phyloP scores from a whole-genome alignment of 2,797 vertebrate genomes.

The Tragelaphus oryx region DNA sequence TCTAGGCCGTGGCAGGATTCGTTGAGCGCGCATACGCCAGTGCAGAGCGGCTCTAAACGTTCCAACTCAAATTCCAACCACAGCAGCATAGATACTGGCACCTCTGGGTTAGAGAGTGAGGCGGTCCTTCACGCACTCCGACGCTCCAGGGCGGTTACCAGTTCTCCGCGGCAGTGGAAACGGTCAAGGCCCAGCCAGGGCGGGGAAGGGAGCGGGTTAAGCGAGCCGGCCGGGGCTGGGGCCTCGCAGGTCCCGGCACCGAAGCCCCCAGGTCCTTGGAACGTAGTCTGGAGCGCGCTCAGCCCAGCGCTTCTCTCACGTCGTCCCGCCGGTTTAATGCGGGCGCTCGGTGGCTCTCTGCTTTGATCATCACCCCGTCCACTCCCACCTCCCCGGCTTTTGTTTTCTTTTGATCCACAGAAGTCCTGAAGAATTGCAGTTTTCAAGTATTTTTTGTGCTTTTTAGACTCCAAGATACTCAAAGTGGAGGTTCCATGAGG shows the following conservation, averaged over 20 bases:
- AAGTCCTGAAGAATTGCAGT: neutral
- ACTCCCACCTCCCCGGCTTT: neutral
- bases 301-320: neutral
- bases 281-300: neutral
- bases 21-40: neutral
- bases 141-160: neutral
- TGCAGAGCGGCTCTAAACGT: neutral
- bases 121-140: neutral
- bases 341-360: neutral
- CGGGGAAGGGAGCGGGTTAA: neutral
- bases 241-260: neutral
- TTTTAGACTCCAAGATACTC: neutral
- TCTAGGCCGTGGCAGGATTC: constrained; percentile 34
- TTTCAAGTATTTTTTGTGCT: neutral
- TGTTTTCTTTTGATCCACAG: neutral
- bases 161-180: neutral
- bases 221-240: neutral
- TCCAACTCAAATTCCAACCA: neutral
- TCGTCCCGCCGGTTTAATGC: neutral
- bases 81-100: neutral
- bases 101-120: neutral
- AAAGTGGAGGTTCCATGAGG: neutral
- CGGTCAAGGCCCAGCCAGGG: neutral
- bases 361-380: neutral
- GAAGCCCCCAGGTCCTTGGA: neutral